These are phyloP conservation scores for Oxyscelio sp. DNA, from an alignment of 2,888 invertebrate species.

Conservation along the genomic window DNA sequence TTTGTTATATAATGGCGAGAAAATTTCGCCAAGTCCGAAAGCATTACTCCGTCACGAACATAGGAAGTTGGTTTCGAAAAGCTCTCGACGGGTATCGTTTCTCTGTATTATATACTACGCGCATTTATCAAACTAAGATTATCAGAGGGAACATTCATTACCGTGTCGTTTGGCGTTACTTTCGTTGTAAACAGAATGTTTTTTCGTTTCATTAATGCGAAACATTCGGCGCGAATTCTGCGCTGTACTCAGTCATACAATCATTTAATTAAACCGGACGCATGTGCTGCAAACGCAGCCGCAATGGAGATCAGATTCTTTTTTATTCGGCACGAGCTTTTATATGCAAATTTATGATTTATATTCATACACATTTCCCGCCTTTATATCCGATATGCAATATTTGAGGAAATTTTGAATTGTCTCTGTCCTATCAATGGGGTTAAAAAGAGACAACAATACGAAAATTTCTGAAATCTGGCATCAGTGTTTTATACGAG, in stretches of 20 bases:
- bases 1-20: conserved; percentile 5
- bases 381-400: too few relatives aligned
- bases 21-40: conserved; percentile 22
- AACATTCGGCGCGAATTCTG: conserved; percentile 63
- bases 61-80: conserved; percentile 48
- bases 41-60: conserved; percentile 4
- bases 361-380: too few relatives aligned
- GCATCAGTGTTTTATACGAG: too few relatives aligned
- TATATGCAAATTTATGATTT: background rate
- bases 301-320: background rate
- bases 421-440: too few relatives aligned
- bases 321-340: background rate
- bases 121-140: conserved; percentile 66
- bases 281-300: conserved; percentile 31
- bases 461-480: too few relatives aligned
- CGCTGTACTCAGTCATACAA: conserved; percentile 56
- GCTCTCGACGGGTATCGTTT: conserved; percentile 35
- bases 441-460: too few relatives aligned
- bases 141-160: conserved; percentile 70
- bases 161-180: conserved; percentile 59
- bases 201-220: conserved; percentile 56
- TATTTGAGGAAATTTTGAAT: too few relatives aligned
- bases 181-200: conserved; percentile 66
- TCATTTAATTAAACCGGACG: conserved; percentile 62
- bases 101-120: conserved; percentile 47